Evolutionary conservation across 2,888 invertebrate genomes (phyloP).

Genomic region (Hecatera dysodea): DNA sequence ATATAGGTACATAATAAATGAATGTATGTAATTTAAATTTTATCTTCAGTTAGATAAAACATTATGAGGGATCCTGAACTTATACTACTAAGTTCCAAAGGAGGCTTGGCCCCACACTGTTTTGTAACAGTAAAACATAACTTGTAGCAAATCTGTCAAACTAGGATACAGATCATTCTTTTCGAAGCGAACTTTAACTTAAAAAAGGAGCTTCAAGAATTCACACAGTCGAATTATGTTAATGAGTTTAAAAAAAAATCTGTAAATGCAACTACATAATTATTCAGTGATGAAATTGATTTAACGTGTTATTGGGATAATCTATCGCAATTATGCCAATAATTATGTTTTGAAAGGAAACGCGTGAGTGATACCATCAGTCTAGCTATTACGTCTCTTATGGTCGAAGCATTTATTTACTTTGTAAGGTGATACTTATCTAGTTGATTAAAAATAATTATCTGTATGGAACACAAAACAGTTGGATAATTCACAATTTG

Average conservation of each 20-base stretch:
- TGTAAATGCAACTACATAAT: background rate
- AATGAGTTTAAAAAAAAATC: too few relatives aligned
- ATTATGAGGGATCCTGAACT: too few relatives aligned
- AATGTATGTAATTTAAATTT: too few relatives aligned
- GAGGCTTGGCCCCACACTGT: too few relatives aligned
- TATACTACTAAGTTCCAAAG: too few relatives aligned
- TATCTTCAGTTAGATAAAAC: too few relatives aligned
- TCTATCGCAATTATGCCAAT: background rate
- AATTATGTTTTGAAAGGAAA: slow-evolving; percentile 11
- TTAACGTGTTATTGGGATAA: background rate
- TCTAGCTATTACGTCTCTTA: background rate
- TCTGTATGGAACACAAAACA: slow-evolving; percentile 35
- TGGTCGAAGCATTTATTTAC: background rate
- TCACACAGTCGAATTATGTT: background rate
- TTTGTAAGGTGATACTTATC: background rate
- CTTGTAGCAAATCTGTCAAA: too few relatives aligned
- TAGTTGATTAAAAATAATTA: background rate
- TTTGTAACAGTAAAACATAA: too few relatives aligned
- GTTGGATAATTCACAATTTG: background rate
- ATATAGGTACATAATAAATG: too few relatives aligned
- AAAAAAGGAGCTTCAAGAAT: background rate
- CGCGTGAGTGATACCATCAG: slow-evolving; percentile 12
- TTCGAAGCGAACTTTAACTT: background rate
- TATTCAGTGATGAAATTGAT: background rate
- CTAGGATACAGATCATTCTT: too few relatives aligned